A percentile compares a stretch with the other conserved stretches of the same genome.
Evolutionary conservation across 1,140 invertebrate genomes (phyloP).

Genomic region (Meloidogyne floridensis): DNA sequence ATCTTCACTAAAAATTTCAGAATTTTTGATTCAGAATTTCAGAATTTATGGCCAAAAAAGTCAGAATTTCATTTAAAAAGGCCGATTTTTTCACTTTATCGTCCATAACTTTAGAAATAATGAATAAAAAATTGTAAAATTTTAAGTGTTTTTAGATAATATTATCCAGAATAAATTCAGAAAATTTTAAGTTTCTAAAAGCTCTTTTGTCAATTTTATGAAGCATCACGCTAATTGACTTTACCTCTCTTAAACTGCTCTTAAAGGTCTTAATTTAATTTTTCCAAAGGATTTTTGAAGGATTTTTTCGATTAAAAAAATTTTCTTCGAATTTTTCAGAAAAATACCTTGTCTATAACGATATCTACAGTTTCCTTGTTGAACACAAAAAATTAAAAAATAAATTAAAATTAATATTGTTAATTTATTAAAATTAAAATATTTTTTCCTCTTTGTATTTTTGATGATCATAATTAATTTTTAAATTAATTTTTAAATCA

Average conservation of each 20-base stretch:
- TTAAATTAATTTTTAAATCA: not conserved
- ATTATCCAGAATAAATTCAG: not conserved
- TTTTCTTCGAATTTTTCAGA: not conserved
- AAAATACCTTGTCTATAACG: not conserved
- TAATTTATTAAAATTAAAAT: not conserved
- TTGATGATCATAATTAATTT: not conserved
- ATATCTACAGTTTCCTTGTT: conserved; percentile 1
- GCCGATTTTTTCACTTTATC: not conserved
- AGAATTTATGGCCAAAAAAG: not conserved
- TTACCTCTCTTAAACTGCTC: not conserved
- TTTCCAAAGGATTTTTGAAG: too few relatives aligned
- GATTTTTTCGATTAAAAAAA: not conserved
- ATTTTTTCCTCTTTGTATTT: not conserved
- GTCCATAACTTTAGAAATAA: not conserved
- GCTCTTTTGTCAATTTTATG: not conserved
- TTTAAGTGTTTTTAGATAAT: not conserved
- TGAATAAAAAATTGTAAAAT: not conserved
- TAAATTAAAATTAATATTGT: not conserved
- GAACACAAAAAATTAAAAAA: conserved; percentile 10
- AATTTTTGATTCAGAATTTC: not conserved
- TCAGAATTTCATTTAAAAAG: not conserved
- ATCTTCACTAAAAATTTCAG: not conserved
- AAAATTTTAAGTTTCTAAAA: not conserved
- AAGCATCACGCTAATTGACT: not conserved
- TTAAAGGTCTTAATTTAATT: too few relatives aligned